Evolutionary conservation across 1,140 invertebrate species (phyloP).

Genomic region (Vanessa atalanta): DNA sequence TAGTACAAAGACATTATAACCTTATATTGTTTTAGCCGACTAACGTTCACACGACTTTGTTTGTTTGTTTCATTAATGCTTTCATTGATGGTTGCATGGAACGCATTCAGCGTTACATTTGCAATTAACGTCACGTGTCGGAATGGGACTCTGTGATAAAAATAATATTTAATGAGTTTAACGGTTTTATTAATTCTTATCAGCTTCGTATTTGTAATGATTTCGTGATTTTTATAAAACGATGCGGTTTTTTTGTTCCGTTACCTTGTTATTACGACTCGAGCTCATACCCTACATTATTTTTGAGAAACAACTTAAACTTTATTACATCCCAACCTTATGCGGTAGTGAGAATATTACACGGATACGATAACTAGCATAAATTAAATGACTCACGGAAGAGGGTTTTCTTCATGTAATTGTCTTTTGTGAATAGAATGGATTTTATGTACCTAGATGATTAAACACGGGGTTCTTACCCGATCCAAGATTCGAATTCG

Average conservation of each 20-base stretch:
- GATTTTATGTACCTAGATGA: no score
- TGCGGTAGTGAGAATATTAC: background rate
- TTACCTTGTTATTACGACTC: background rate
- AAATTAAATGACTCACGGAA: background rate
- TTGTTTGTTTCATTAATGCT: background rate
- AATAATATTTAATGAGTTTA: background rate
- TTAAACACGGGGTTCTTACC: no score
- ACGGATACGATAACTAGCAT: background rate
- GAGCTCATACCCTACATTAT: background rate
- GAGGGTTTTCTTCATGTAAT: background rate
- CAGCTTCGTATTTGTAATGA: background rate
- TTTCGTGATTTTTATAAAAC: background rate
- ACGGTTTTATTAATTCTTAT: background rate
- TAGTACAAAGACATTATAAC: conserved; percentile 1
- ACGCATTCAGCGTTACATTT: background rate
- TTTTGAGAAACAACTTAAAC: background rate
- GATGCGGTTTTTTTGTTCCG: conserved; percentile 1
- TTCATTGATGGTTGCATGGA: background rate
- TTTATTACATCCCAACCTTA: background rate
- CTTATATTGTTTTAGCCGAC: background rate
- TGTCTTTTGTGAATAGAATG: background rate
- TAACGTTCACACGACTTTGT: background rate
- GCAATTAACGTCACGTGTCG: conserved; percentile 1
- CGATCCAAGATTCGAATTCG: no score
- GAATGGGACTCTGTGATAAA: background rate